These are phyloP conservation scores for Scylla paramamosain DNA, from an alignment of 1,140 invertebrate species.

Conservation along the genomic window DNA sequence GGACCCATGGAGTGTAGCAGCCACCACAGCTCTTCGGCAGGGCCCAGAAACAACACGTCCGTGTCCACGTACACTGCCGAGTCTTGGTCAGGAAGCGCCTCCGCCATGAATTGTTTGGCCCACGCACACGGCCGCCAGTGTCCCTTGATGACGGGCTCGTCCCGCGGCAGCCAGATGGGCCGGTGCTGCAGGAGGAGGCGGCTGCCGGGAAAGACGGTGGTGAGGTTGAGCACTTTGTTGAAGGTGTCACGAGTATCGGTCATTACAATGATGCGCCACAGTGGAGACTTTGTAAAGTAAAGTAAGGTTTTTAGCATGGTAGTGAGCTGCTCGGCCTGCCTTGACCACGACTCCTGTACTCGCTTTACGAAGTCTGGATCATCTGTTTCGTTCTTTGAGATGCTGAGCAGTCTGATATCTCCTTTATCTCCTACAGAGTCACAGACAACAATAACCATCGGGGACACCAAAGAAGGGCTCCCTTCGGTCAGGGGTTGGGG, in stretches of 20 bases:
- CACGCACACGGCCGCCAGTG: constrained; percentile 73
- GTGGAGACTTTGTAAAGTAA: constrained; percentile 70
- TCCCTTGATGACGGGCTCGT: not conserved
- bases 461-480: constrained; percentile 43
- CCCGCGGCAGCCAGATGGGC: constrained; percentile 52
- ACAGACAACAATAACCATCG: constrained; percentile 53
- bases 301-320: constrained; percentile 65
- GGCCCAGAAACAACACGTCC: constrained; percentile 72
- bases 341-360: constrained; percentile 38
- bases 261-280: constrained; percentile 65
- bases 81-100: constrained; percentile 65
- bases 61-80: constrained; percentile 70
- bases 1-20: constrained; percentile 48
- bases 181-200: constrained; percentile 59
- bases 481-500: not conserved
- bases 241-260: constrained; percentile 64
- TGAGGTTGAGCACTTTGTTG: constrained; percentile 52
- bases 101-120: constrained; percentile 72
- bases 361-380: not conserved
- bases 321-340: constrained; percentile 66
- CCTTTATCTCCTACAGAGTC: not conserved
- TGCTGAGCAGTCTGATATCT: not conserved
- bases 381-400: not conserved
- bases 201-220: constrained; percentile 1
- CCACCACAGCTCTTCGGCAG: constrained; percentile 69